Evolutionary conservation across 2,888 invertebrate genomes (phyloP), one percentile per base, ranked within the genome.

Genomic region (Agrenia bidenticulata): DNA sequence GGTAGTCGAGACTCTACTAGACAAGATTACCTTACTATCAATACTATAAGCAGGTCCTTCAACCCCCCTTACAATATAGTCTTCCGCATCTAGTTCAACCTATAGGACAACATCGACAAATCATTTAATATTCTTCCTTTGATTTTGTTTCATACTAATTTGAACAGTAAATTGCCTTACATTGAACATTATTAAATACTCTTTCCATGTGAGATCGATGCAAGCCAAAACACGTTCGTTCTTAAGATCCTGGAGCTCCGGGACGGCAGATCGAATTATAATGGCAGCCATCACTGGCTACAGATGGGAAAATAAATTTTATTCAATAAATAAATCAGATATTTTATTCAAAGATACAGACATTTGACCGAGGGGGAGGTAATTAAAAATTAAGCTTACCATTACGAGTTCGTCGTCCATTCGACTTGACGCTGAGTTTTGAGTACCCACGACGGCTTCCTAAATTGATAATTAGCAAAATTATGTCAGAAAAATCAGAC

Each of bases 251-350:
- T 64, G 61, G 32, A 71, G 58, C 49, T 71, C 71, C 5, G 66
- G 68, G 21, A 69, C 39, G 4, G 61, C 26, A n/a, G 62, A 56
- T 0, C 64, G 64, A 24, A 71, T 63, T 21, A 64, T 61, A 0
- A 71, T 64, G 1, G 68, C 66, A 19, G 66, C 64, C 70, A 71
- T 66, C 1, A 59, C 62, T 11, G 69, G 69, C 69, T 69, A 32
- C 1, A 39, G 19, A 45, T 45, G 19, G 19, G 15, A 5, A 45
- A 32, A 32, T 11, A 32, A 32, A 32, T 32, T 32, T 11, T 32
- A 11, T 32, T 32, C 32, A 7, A 11, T 32, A 4, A 32, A 32
- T 32, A 7, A 32, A 7, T 4, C 4, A 32, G 32, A n/a, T n/a
- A 32, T 4, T 32, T 32, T 32, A 32, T 32, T 32, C 32, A 11